Conservation (phyloP, 2,888 invertebrate genomes). For the Pyrgus malvae region DNA sequence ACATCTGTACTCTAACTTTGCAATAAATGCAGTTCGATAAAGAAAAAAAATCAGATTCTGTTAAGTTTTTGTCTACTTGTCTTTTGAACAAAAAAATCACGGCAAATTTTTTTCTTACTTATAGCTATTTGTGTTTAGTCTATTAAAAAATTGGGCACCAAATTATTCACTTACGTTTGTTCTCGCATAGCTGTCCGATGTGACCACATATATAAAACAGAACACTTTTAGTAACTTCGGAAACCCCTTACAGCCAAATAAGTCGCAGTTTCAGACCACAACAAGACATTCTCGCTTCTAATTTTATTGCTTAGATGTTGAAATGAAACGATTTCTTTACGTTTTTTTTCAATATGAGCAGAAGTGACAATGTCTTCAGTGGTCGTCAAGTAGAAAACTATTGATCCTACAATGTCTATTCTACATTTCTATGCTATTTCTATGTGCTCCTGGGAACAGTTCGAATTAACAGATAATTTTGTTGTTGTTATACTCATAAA, state of each 20-base stretch:
- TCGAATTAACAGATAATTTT: neutral
- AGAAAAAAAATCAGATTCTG: too few relatives aligned
- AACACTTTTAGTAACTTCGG: constrained; percentile 8
- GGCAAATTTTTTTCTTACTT: too few relatives aligned
- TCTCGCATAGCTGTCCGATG: too few relatives aligned
- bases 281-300: neutral
- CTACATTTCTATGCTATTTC: neutral
- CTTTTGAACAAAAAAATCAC: neutral
- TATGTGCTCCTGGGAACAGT: neutral
- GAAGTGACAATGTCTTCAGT: neutral
- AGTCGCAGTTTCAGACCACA: neutral
- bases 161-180: too few relatives aligned
- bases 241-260: constrained; percentile 36
- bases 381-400: neutral
- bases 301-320: neutral
- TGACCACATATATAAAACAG: neutral
- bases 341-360: neutral
- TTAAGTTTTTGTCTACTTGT: too few relatives aligned
- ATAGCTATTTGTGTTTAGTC: too few relatives aligned
- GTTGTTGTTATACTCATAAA: too few relatives aligned
- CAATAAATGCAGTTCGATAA: neutral
- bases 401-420: neutral
- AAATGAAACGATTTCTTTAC: neutral
- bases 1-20: neutral
- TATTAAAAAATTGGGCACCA: too few relatives aligned